Evolutionary conservation across 2,888 invertebrate species (phyloP).

Genomic region (Archips crataeganus): DNA sequence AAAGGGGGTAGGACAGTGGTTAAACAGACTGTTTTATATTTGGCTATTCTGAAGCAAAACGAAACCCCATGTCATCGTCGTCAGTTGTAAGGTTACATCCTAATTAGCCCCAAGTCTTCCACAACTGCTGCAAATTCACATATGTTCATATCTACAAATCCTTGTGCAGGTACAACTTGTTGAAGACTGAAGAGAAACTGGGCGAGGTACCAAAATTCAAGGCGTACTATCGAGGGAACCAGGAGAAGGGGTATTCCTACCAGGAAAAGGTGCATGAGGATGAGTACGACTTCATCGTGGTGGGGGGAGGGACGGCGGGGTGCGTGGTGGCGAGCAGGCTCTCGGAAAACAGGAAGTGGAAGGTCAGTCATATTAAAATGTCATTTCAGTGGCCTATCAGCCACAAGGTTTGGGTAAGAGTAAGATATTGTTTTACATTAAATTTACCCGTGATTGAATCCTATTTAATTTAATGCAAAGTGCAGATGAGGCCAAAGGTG

Average conservation of each 20-base stretch:
- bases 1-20: no score
- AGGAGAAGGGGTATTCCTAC: conserved; percentile 19
- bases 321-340: conserved; percentile 77
- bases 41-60: no score
- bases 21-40: no score
- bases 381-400: background rate
- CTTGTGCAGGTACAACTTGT: background rate
- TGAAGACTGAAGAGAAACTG: conserved; percentile 32
- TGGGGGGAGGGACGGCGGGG: conserved; percentile 79
- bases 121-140: no score
- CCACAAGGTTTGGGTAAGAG: no score
- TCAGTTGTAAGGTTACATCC: no score
- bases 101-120: no score
- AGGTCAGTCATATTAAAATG: conserved; percentile 53
- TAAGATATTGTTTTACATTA: no score
- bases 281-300: conserved; percentile 74
- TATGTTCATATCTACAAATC: background rate
- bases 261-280: conserved; percentile 42
- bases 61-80: no score
- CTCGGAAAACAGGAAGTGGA: conserved; percentile 78
- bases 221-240: conserved; percentile 20
- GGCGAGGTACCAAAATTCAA: conserved; percentile 32
- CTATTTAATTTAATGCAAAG: no score
- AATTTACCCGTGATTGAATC: no score
- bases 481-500: no score